These are phyloP conservation scores for Radopholus similis DNA, from an alignment of 1,140 invertebrate species.

Conservation along the genomic window DNA sequence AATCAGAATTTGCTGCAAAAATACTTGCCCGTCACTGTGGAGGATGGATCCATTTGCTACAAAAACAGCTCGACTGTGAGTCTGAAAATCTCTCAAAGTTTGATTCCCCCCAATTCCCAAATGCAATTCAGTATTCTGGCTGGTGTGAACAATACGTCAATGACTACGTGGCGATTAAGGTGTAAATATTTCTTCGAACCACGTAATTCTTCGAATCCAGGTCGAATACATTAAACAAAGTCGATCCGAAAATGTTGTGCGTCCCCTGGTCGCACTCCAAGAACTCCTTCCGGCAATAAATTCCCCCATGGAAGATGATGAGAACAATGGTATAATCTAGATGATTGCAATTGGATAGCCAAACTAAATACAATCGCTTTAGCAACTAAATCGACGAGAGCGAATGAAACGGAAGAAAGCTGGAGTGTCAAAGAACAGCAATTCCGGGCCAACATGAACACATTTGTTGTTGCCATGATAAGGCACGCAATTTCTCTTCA, in stretches of 20 bases:
- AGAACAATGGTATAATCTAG: not conserved
- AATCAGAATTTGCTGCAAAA: constrained; percentile 43
- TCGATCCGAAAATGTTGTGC: constrained; percentile 34
- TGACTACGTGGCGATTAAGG: constrained; percentile 30
- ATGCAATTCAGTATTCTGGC: constrained; percentile 36
- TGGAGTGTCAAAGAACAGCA: constrained; percentile 2
- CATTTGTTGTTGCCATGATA: constrained; percentile 7
- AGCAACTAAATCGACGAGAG: not conserved
- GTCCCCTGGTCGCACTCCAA: constrained; percentile 25
- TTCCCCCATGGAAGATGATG: not conserved
- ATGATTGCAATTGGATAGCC: not conserved
- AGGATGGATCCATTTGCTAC: constrained; percentile 12
- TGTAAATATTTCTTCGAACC: not conserved
- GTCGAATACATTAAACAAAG: constrained; percentile 39
- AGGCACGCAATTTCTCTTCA: constrained; percentile 16
- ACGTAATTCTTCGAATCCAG: not conserved
- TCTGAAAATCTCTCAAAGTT: not conserved
- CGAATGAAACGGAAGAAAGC: not conserved
- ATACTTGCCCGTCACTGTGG: constrained; percentile 26
- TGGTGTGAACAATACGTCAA: constrained; percentile 39
- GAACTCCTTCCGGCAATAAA: constrained; percentile 35
- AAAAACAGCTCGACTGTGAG: constrained; percentile 29
- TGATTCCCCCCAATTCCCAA: not conserved
- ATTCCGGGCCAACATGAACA: constrained; percentile 3
- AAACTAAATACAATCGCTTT: not conserved